These are phyloP conservation scores for Rissa tridactyla DNA, from an alignment of 2,113 vertebrate genomes.

Conservation along the genomic window DNA sequence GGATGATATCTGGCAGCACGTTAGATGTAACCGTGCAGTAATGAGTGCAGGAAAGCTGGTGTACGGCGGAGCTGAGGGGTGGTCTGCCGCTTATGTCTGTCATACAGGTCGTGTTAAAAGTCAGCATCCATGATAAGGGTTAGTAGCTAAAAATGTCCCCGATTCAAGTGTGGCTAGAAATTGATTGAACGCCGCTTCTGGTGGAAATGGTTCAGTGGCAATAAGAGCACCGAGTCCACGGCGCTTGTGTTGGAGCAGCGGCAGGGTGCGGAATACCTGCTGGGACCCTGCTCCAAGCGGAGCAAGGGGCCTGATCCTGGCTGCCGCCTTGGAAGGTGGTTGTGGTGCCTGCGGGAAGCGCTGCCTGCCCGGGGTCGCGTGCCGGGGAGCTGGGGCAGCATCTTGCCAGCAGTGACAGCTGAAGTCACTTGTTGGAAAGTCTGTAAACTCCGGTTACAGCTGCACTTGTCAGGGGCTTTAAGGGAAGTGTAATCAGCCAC, in stretches of 20 bases:
- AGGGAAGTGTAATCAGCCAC: slow-evolving; percentile 93
- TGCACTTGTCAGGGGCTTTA: slow-evolving; percentile 92
- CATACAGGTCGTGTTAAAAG: rapidly evolving
- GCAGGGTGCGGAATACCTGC: neutral
- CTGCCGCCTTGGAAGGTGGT: neutral
- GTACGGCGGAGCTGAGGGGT: neutral
- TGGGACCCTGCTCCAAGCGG: rapidly evolving
- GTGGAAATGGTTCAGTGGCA: rapidly evolving
- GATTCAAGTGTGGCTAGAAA: neutral
- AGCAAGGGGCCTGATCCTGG: neutral
- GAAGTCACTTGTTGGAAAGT: slow-evolving; percentile 83
- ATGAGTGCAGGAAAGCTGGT: neutral
- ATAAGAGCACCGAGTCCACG: rapidly evolving
- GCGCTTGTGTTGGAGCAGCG: rapidly evolving
- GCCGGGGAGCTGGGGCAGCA: slow-evolving; percentile 1
- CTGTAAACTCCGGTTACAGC: slow-evolving; percentile 88
- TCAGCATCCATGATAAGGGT: neutral
- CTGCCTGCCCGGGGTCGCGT: neutral
- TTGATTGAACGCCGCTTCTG: rapidly evolving
- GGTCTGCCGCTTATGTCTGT: neutral
- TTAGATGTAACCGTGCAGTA: rapidly evolving
- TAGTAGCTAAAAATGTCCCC: rapidly evolving
- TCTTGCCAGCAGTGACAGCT: slow-evolving; percentile 74
- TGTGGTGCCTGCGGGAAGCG: neutral
- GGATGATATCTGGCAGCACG: neutral